Conservation (phyloP, 2,113 vertebrate genomes). For the Agelaius phoeniceus region DNA sequence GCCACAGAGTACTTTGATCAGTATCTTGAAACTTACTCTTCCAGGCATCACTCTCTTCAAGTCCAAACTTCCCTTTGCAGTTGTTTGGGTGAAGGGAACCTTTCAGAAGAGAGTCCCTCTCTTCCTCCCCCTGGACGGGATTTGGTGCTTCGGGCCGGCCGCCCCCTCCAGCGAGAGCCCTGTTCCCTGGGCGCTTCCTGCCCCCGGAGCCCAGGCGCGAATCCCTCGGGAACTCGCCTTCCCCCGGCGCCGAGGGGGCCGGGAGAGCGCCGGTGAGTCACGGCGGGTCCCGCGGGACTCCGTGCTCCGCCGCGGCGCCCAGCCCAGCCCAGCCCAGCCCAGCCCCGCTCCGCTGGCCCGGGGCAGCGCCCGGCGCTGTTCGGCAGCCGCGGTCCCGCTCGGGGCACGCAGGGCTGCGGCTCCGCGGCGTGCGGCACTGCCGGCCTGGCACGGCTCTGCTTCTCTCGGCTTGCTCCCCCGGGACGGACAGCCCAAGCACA, state of each 20-base stretch:
- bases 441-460: neutral
- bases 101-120: neutral
- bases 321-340: neutral
- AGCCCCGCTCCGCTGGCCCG: neutral
- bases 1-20: neutral
- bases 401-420: neutral
- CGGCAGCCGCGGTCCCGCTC: neutral
- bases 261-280: neutral
- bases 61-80: neutral
- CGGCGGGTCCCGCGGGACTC: neutral
- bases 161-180: neutral
- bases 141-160: neutral
- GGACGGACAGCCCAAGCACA: neutral
- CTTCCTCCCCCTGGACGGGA: neutral
- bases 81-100: accelerated
- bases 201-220: neutral
- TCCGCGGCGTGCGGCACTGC: accelerated
- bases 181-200: accelerated
- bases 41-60: neutral
- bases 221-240: neutral
- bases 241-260: neutral
- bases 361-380: neutral
- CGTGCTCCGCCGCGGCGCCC: neutral
- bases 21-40: neutral
- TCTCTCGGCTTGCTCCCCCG: neutral